Evolutionary conservation across 2,113 vertebrate genomes (phyloP), one percentile per base, ranked within the genome.

Genomic region (Mixornis gularis): DNA sequence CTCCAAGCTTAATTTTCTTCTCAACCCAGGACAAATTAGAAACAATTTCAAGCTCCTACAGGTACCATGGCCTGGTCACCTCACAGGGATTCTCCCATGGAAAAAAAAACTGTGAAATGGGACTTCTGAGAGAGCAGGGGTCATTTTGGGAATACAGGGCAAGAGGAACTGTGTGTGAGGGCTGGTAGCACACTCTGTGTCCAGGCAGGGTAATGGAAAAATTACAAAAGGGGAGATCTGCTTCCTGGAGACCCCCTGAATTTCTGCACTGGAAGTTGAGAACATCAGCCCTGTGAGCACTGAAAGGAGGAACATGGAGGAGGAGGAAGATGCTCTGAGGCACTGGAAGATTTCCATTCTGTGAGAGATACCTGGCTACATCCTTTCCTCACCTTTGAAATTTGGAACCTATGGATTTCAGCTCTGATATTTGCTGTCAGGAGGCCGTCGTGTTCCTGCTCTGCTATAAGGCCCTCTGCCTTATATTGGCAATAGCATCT

Each of bases 401-500:
- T 40, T 32, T 0, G 0, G 36, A 70, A 4, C 34, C n/a, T 10
- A 0, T 62, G 79, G 48, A 25, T 77, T 93, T 70, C 15, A 51
- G 41, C 49, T 51, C 49, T 79, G 65, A 19, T 73, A 51, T 84
- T 56, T 49, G 62, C 79, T 80, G 46, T 80, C 76, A 29, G 3
- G 10, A 58, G 58, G 36, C 65, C 30, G 6, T 52, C 0, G 0
- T 21, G 25, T 5, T 56, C 1, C 68, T 38, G 66, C 60, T 84
- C 85, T 32, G 52, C 82, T 90, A 4, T 71, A 83, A 82, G 94
- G 65, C 48, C 64, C 55, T 46, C 21, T 65, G 73, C n/a, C 0
- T 84, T 71, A 56, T 87, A 82, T 93, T 90, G 86, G 92, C 12
- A 8, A 82, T 71, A 94, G 78, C 85, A 85, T 94, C 77, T 95